phyloP scores from a whole-genome alignment of 2,797 vertebrate genomes.

The Coranthus polyacanthus region DNA sequence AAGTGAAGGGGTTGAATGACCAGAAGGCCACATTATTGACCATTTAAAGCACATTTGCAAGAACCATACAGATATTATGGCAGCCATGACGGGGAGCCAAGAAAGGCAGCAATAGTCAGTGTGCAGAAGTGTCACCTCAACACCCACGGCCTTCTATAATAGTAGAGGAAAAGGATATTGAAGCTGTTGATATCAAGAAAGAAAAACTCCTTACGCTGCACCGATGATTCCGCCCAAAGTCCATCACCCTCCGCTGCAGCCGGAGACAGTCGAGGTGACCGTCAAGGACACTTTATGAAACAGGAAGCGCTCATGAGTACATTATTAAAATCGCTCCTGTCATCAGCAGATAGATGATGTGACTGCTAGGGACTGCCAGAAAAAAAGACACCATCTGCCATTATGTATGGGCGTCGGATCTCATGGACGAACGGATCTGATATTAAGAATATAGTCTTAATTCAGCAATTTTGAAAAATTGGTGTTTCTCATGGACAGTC shows the following conservation, averaged over 20 bases:
- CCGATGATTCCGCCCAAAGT: conserved; percentile 4
- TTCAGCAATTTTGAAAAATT: conserved; percentile 52
- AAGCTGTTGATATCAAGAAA: conserved; percentile 15
- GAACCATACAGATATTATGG: conserved; percentile 4
- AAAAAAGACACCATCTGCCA: conserved; percentile 73
- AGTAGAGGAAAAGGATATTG: neutral
- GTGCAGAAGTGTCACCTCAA: neutral
- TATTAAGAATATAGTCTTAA: conserved; percentile 42
- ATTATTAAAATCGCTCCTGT: conserved; percentile 75
- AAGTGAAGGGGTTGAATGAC: conserved; percentile 47
- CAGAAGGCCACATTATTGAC: conserved; percentile 41
- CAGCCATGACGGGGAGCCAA: conserved; percentile 5
- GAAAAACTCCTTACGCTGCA: conserved; percentile 7
- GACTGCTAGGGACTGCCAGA: conserved; percentile 49
- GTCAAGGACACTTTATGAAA: conserved; percentile 68
- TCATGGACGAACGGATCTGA: conserved; percentile 51
- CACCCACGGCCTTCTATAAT: neutral
- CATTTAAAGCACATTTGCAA: conserved; percentile 18
- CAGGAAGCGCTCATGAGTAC: conserved; percentile 65
- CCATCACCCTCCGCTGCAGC: conserved; percentile 31
- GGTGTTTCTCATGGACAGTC: neutral
- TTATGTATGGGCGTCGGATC: conserved; percentile 21
- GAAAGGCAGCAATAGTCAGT: neutral
- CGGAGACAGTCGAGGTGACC: conserved; percentile 59
- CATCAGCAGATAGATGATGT: conserved; percentile 71